These are phyloP conservation scores for Mayetiola destructor DNA, from an alignment of 2,888 invertebrate genomes.

Conservation along the genomic window DNA sequence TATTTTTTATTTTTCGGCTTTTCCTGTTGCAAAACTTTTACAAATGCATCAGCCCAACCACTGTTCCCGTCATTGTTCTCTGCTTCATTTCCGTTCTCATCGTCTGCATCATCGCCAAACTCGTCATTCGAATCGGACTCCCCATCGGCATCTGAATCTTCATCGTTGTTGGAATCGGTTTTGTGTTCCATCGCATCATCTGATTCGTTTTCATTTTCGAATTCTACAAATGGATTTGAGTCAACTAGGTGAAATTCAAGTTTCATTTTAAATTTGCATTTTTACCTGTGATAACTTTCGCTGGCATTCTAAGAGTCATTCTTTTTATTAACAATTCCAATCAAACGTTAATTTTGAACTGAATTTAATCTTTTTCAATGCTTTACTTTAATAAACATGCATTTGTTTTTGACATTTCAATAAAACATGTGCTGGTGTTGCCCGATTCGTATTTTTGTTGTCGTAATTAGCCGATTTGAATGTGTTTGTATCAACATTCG, in stretches of 20 bases:
- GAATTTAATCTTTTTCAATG: not conserved
- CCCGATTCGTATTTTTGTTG: not conserved
- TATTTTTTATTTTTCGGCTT: slow-evolving; percentile 63
- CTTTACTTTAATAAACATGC: not conserved
- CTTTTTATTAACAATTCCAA: too few species aligned
- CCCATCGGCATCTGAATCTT: slow-evolving; percentile 5
- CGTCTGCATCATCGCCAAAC: slow-evolving; percentile 21
- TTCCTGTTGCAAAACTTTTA: slow-evolving; percentile 58
- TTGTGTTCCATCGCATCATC: slow-evolving; percentile 8
- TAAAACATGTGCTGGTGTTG: slow-evolving; percentile 10
- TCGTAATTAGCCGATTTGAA: not conserved
- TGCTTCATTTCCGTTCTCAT: not conserved
- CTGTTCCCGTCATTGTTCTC: slow-evolving; percentile 37
- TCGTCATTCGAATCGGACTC: slow-evolving; percentile 18
- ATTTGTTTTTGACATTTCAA: slow-evolving; percentile 6
- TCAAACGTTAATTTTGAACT: not conserved
- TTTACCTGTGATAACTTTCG: not conserved
- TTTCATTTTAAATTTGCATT: not conserved
- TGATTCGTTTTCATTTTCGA: slow-evolving; percentile 26
- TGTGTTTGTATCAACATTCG: not conserved
- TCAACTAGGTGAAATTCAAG: too few species aligned
- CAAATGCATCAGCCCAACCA: slow-evolving; percentile 71
- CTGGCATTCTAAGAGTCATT: not conserved
- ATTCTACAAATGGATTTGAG: too few species aligned
- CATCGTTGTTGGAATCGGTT: slow-evolving; percentile 18